Base-by-base conservation (phyloP, 1,140 invertebrate species). In the Bombus sylvicola region DNA sequence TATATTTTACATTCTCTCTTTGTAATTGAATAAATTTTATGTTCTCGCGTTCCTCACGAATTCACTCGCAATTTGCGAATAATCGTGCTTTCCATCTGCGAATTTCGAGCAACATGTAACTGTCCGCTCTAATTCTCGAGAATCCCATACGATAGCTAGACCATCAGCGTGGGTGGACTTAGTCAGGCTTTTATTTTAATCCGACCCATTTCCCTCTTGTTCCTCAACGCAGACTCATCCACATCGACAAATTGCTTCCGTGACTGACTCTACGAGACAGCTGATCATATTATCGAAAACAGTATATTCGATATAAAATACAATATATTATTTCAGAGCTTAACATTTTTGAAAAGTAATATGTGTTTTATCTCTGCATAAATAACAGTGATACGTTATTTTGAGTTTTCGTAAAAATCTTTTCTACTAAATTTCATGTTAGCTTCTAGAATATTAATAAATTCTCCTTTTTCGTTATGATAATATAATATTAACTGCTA, bases 181-280 rank as follows among this genome's bases (percentile, higher is more conserved):
- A 84, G 75, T 90, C 82, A 76, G 62, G 64, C 85, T 92, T 92
- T 92, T 92, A 90, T 92, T 92, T 92, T 85, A 91, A 93, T 81
- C 76, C 91, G 85, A 87, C 85, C 87, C 86, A 89, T 92, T 93
- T 93, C 85, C 84, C 72, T 82, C 53, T 76, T 62, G 76, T 72
- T 64, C 71, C 39, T 69, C 64, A 34, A 83, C 76, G 66, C 80
- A 37, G 84, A 39, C 87, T 71, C 28, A 12, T 75, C 53, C n/a
- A 41, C 72, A 77, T 76, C 77, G 66, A 68, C 85, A 77, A 83
- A 87, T 84, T 87, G 69, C 81, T 75, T 75, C 43, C 73, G 43
- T 31, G 73, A 75, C 31, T 53, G 31, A 47, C 18, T 72, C 69
- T 53, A 53, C n/a, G 73, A 22, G 73, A 31, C 73, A 53, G 43